Percentiles rank a stretch among this genome's conserved stretches.
Conservation (phyloP, 2,113 vertebrate genomes). For the Apistogramma diplotaenia region DNA sequence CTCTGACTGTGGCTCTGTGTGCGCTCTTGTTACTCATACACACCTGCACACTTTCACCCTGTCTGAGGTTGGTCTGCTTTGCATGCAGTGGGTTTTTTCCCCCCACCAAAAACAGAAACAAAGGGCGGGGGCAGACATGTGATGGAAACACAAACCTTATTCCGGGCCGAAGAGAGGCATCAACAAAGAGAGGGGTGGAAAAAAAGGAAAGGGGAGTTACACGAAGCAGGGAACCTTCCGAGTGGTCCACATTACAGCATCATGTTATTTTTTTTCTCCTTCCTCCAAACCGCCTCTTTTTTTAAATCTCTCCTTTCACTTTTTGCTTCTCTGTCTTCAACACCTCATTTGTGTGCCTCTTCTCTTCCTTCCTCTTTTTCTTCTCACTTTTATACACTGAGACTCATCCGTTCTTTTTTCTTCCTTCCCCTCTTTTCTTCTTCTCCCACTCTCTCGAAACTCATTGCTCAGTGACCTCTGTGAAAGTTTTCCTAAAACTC, state of each 20-base stretch:
- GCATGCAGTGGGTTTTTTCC: background rate
- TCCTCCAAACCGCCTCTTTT: constrained; percentile 10
- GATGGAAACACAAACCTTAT: constrained; percentile 32
- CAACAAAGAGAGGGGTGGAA: constrained; percentile 44
- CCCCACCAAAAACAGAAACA: background rate
- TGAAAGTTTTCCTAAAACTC: constrained; percentile 50
- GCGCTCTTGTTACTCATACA: background rate
- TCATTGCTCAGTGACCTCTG: constrained; percentile 28
- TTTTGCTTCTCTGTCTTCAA: background rate
- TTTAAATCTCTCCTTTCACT: background rate
- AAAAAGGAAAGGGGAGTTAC: constrained; percentile 15
- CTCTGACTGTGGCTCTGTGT: background rate
- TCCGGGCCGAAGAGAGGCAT: background rate
- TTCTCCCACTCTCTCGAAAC: background rate
- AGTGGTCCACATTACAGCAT: background rate
- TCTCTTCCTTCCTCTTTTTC: background rate
- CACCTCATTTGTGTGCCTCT: background rate
- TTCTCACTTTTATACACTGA: background rate
- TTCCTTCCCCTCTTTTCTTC: background rate
- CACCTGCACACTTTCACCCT: background rate
- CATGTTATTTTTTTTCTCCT: background rate
- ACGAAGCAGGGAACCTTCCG: background rate
- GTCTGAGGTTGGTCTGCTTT: background rate
- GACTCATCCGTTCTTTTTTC: rapidly evolving
- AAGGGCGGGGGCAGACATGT: constrained; percentile 9